Evolutionary conservation across 2,888 invertebrate genomes (phyloP).

Genomic region (Idaea aversata): DNA sequence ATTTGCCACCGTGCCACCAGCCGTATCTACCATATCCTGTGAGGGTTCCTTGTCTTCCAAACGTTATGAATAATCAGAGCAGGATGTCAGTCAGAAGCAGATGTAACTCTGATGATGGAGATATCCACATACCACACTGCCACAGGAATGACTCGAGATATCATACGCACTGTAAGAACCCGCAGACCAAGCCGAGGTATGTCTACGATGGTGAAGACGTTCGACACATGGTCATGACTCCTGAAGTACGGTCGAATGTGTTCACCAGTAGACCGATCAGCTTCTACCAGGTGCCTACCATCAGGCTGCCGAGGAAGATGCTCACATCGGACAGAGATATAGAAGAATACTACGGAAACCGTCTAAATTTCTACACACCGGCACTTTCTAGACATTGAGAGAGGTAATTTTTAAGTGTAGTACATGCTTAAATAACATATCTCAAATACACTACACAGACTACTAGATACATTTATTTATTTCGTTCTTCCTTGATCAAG

Average conservation of each 20-base stretch:
- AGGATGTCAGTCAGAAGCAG: conserved; percentile 20
- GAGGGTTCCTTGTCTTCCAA: conserved; percentile 15
- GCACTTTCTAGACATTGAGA: background rate
- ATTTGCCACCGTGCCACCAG: conserved; percentile 30
- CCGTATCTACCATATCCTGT: conserved; percentile 16
- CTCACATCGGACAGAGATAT: conserved; percentile 46
- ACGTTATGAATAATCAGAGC: conserved; percentile 21
- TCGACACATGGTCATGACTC: conserved; percentile 21
- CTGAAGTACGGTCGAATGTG: conserved; percentile 21
- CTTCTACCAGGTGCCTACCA: conserved; percentile 20
- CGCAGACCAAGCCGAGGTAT: conserved; percentile 17
- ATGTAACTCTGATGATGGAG: conserved; percentile 13
- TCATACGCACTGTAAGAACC: conserved; percentile 44
- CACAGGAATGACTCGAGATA: conserved; percentile 50
- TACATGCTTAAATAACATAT: too few relatives aligned
- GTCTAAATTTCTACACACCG: background rate
- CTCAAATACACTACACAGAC: too few relatives aligned
- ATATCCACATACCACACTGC: conserved; percentile 40
- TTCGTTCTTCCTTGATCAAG: too few relatives aligned
- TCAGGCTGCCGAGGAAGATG: conserved; percentile 43
- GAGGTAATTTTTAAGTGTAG: background rate
- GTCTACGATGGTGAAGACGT: conserved; percentile 27
- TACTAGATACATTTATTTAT: too few relatives aligned
- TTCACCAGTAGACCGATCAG: conserved; percentile 18
- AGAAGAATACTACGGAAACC: conserved; percentile 25